Percentiles rank a stretch among this genome's conserved stretches.
Conservation (phyloP, 2,888 invertebrate genomes). For the Acronicta psi region DNA sequence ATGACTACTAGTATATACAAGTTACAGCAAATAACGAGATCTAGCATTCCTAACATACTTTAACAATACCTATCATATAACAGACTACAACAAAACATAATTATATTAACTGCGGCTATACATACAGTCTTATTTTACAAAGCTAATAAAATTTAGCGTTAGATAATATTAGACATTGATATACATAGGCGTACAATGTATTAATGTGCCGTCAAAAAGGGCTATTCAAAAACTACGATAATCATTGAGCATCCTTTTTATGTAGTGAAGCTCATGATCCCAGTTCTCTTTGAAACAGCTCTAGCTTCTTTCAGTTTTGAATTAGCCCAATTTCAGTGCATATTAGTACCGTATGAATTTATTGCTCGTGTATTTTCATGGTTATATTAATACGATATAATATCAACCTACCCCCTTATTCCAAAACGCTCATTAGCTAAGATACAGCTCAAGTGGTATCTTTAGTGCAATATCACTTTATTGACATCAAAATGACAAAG, state of each 20-base stretch:
- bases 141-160: slow-evolving; percentile 68
- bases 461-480: no score
- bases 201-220: slow-evolving; percentile 4
- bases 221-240: slow-evolving; percentile 11
- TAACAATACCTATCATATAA: slow-evolving; percentile 68
- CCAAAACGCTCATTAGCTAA: no score
- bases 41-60: slow-evolving; percentile 80
- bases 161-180: slow-evolving; percentile 56
- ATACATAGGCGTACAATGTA: slow-evolving; percentile 53
- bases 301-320: no score
- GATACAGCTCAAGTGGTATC: no score
- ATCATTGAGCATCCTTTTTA: background rate
- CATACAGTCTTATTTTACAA: slow-evolving; percentile 83
- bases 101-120: slow-evolving; percentile 66
- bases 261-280: background rate
- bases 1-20: slow-evolving; percentile 58
- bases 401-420: slow-evolving; percentile 14
- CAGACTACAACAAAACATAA: slow-evolving; percentile 64
- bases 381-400: slow-evolving; percentile 46
- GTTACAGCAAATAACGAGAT: slow-evolving; percentile 81
- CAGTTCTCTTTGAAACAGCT: no score
- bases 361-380: slow-evolving; percentile 25
- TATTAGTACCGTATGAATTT: slow-evolving; percentile 52
- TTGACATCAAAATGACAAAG: no score
- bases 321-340: slow-evolving; percentile 19